Evolutionary conservation across 2,113 vertebrate species (phyloP), one percentile per base, ranked within the genome.

Genomic region (Pseudolaguvia tuberculata): DNA sequence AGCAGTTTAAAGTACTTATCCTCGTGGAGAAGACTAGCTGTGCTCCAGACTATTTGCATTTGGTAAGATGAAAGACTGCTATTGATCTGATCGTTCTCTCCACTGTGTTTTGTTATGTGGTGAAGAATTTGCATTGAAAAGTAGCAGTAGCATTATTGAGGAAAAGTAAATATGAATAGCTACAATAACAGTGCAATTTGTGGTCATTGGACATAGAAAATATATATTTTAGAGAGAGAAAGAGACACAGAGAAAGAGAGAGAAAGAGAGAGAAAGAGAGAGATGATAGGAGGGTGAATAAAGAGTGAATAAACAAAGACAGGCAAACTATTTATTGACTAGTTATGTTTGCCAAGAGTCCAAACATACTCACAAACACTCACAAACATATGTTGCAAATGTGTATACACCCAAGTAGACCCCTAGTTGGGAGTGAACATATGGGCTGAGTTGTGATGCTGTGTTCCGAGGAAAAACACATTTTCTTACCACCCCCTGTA

Each of bases 361-460:
- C 18, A 59, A 62, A 50, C 59, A 20, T 31, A 11, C n/a, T 42
- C 25, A 48, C 39, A 62, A 42, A 42, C 39, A 42, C 58, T 57
- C 52, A 58, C 20, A 51, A 62, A 58, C 39, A 42, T 42, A 42
- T 9, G 39, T 42, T 59, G 31, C 51, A 78, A 48, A 72, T 50
- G 23, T 59, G 63, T 35, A 39, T 51, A 50, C 39, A 73, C 35
- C 59, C 76, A 50, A 31, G 52, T 48, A 66, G 58, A 56, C 59
- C 70, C 76, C 70, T 67, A 50, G 51, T 73, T 59, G 57, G 27
- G 65, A 57, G n/a, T 59, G 65, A 72, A 73, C 76, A 72, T 58
- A 57, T 56, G 76, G 20, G 2, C 47, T 55, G 59, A 72, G 50
- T 63, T 35, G 25, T 66, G 51, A 35, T 56, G 69, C 23, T 71